Conservation (phyloP, 2,797 vertebrate genomes). For the Micrastur ruficollis region DNA sequence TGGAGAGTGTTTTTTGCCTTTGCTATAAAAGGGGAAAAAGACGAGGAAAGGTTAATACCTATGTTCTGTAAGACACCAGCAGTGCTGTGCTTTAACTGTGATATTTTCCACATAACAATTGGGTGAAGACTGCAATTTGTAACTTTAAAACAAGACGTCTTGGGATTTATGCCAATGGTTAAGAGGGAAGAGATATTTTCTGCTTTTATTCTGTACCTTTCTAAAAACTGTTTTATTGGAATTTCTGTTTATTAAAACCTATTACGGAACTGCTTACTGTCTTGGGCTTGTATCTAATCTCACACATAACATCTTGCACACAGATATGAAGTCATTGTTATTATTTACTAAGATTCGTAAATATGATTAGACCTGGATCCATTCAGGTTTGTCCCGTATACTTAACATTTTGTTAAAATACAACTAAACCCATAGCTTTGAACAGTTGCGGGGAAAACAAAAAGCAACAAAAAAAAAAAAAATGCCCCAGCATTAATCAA, state of each 20-base stretch:
- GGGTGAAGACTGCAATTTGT: neutral
- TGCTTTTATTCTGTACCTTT: neutral
- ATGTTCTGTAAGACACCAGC: neutral
- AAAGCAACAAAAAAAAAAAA: neutral
- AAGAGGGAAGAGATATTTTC: neutral
- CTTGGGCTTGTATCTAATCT: neutral
- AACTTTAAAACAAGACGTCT: neutral
- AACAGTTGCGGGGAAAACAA: neutral
- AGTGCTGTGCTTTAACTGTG: neutral
- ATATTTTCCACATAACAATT: neutral
- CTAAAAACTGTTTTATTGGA: neutral
- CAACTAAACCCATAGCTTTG: neutral
- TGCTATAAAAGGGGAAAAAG: neutral
- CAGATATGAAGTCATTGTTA: neutral
- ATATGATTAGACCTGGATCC: neutral
- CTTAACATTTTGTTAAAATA: neutral
- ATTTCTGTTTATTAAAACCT: constrained; percentile 8
- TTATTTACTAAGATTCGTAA: neutral
- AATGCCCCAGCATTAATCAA: neutral
- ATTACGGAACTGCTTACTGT: neutral
- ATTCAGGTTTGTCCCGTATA: neutral
- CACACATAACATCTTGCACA: neutral
- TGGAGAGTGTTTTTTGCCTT: neutral
- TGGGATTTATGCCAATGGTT: neutral
- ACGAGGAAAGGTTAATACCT: neutral